Conservation (phyloP, 2,888 invertebrate genomes). For the Apamea anceps region DNA sequence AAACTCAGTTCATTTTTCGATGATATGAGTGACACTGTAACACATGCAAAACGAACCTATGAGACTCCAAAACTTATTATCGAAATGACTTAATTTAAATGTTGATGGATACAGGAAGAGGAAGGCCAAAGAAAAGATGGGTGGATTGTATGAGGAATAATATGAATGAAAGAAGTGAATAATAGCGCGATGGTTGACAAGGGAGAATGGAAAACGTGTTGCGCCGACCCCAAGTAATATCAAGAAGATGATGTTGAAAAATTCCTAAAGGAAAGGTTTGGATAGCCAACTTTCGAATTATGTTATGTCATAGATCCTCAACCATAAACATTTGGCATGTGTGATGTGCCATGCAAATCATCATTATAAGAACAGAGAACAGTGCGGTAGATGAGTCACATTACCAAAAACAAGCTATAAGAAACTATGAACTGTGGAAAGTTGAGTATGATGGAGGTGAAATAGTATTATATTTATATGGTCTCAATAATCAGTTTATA, state of each 20-base stretch:
- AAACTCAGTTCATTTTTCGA: conserved; percentile 11
- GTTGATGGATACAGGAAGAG: neutral
- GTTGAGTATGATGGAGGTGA: neutral
- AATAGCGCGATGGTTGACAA: neutral
- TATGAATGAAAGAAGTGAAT: neutral
- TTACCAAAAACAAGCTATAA: neutral
- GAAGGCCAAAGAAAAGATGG: too few relatives aligned
- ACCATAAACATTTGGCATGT: neutral
- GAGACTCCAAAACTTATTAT: neutral
- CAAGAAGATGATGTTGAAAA: neutral
- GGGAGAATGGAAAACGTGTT: neutral
- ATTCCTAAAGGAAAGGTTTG: neutral
- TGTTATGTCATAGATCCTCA: neutral
- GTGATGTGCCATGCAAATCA: neutral
- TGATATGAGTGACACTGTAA: neutral
- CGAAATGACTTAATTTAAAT: neutral
- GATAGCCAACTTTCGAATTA: neutral
- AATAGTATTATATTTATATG: neutral
- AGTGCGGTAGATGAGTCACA: neutral
- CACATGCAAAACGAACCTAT: neutral
- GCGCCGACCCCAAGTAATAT: neutral
- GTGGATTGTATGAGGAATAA: too few relatives aligned
- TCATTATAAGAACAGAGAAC: neutral
- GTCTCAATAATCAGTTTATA: neutral
- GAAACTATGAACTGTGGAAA: neutral